phyloP scores from a whole-genome alignment of 2,797 vertebrate species.

The Rhabdophis nuchalis region DNA sequence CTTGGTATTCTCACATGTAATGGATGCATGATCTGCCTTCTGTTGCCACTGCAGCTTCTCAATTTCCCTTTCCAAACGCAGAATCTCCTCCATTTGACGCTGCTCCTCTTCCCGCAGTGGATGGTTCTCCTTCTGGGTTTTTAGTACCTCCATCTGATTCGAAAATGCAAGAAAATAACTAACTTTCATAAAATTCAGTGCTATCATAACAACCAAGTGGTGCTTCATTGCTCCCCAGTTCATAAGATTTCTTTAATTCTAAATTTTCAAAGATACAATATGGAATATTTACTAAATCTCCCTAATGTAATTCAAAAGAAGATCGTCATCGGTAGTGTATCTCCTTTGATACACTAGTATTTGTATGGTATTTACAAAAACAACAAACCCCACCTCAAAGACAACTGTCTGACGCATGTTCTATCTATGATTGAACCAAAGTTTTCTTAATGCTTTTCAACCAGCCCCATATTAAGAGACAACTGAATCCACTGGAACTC shows the following conservation, averaged over 20 bases:
- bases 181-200: neutral
- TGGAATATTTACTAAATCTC: neutral
- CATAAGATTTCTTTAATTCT: neutral
- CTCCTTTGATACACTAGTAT: neutral
- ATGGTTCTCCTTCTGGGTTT: conserved; percentile 58
- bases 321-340: neutral
- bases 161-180: neutral
- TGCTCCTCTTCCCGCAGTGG: conserved; percentile 81
- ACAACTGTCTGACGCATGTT: neutral
- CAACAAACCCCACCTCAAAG: neutral
- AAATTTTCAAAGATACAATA: neutral
- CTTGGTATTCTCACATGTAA: conserved; percentile 79
- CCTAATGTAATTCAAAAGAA: neutral
- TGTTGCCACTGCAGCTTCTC: conserved; percentile 85
- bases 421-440: neutral
- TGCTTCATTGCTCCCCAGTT: neutral
- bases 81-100: conserved; percentile 91
- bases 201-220: neutral
- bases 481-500: neutral
- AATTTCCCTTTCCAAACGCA: conserved; percentile 87
- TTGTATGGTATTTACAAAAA: neutral
- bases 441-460: neutral
- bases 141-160: conserved; percentile 68
- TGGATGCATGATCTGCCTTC: conserved; percentile 81
- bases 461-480: neutral